phyloP scores from a whole-genome alignment of 2,797 vertebrate genomes.

The Mico argentatus region DNA sequence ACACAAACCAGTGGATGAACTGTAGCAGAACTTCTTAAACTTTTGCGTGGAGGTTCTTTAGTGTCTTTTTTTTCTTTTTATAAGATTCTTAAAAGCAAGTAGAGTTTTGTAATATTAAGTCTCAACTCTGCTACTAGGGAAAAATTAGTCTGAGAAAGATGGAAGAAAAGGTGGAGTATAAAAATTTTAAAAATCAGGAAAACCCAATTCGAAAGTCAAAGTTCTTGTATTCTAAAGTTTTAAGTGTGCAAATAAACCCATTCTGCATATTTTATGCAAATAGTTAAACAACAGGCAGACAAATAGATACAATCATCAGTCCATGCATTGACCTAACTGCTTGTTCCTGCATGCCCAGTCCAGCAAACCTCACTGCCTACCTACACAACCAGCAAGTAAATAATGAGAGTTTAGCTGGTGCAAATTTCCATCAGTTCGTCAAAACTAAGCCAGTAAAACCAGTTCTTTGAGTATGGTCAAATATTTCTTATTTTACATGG shows the following conservation, averaged over 20 bases:
- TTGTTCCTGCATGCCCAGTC: not conserved
- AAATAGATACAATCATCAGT: not conserved
- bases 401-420: not conserved
- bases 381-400: not conserved
- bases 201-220: not conserved
- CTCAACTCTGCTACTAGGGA: not conserved
- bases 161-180: not conserved
- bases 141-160: not conserved
- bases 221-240: conserved; percentile 34
- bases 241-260: not conserved
- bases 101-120: not conserved
- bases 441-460: not conserved
- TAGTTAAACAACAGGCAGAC: not conserved
- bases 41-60: not conserved
- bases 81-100: not conserved
- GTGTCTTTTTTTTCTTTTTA: not conserved
- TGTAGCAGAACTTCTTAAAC: not conserved
- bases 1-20: not conserved
- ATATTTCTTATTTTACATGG: not conserved
- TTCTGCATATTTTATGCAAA: not conserved
- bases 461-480: not conserved
- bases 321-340: not conserved
- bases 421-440: not conserved
- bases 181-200: not conserved
- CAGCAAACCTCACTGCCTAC: not conserved